Percentiles rank a stretch among this genome's conserved stretches.
Conservation (phyloP, 2,797 vertebrate species). For the Phalanger gymnotis region DNA sequence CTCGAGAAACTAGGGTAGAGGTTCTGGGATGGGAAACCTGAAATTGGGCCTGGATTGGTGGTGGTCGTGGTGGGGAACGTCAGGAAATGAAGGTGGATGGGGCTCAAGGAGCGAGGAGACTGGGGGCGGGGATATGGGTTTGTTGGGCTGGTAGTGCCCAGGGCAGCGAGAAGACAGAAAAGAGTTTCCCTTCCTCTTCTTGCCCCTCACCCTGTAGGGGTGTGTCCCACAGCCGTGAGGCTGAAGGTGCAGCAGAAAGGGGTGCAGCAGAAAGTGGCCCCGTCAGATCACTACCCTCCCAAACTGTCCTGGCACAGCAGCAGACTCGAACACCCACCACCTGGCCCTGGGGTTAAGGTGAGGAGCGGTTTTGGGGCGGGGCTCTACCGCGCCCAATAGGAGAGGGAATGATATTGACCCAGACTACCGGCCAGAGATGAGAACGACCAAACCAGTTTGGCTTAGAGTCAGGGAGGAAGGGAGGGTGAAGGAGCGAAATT, state of each 20-base stretch:
- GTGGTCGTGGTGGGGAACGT: neutral
- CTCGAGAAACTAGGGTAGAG: neutral
- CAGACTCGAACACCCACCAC: neutral
- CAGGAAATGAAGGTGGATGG: neutral
- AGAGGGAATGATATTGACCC: neutral
- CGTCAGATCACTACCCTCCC: neutral
- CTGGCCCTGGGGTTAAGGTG: neutral
- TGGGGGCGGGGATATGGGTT: neutral
- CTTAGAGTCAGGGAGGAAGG: neutral
- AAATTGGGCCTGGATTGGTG: neutral
- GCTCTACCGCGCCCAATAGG: neutral
- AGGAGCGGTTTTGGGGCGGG: neutral
- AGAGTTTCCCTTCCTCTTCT: neutral
- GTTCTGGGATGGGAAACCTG: neutral
- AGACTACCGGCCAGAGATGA: neutral
- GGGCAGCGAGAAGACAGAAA: neutral
- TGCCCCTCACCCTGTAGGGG: neutral
- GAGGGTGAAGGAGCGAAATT: fast-evolving
- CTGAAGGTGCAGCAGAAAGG: neutral
- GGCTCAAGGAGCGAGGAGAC: neutral
- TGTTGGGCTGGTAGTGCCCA: neutral
- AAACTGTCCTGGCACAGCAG: neutral
- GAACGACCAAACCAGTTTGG: neutral
- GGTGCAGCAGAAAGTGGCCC: neutral
- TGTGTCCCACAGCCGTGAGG: neutral